Evolutionary conservation across 2,888 invertebrate genomes (phyloP).

Genomic region (Noctua pronuba): DNA sequence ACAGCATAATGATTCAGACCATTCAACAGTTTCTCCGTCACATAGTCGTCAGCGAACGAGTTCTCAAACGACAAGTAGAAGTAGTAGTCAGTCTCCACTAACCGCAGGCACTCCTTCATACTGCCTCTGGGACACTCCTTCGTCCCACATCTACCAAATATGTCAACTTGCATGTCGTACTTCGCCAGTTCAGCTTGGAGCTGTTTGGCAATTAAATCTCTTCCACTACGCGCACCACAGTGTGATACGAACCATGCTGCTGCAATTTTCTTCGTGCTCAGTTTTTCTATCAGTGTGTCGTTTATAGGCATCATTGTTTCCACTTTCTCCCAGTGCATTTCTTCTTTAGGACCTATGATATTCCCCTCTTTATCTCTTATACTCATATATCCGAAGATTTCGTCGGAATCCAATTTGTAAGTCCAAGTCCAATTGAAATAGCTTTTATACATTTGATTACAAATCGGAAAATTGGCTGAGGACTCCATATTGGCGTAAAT

Average conservation of each 20-base stretch:
- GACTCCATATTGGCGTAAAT: conserved; percentile 73
- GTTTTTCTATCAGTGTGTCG: conserved; percentile 67
- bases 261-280: conserved; percentile 74
- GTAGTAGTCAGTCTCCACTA: conserved; percentile 75
- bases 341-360: conserved; percentile 72
- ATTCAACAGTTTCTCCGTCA: conserved; percentile 81
- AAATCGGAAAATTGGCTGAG: conserved; percentile 72
- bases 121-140: conserved; percentile 63
- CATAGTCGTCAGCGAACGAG: conserved; percentile 80
- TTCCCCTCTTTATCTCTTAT: conserved; percentile 69
- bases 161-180: conserved; percentile 72
- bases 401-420: conserved; percentile 76
- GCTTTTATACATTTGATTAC: conserved; percentile 67
- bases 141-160: conserved; percentile 77
- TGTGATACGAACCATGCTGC: conserved; percentile 83
- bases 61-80: conserved; percentile 84
- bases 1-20: conserved; percentile 77
- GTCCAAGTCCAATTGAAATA: conserved; percentile 82
- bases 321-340: conserved; percentile 73
- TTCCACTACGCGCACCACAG: conserved; percentile 70
- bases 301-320: conserved; percentile 72
- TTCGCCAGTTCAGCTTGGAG: conserved; percentile 67
- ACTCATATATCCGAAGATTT: conserved; percentile 73
- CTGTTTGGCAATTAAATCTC: conserved; percentile 68
- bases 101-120: conserved; percentile 65